Evolutionary conservation across 2,888 invertebrate genomes (phyloP).

Genomic region (Argynnis bischoffii): DNA sequence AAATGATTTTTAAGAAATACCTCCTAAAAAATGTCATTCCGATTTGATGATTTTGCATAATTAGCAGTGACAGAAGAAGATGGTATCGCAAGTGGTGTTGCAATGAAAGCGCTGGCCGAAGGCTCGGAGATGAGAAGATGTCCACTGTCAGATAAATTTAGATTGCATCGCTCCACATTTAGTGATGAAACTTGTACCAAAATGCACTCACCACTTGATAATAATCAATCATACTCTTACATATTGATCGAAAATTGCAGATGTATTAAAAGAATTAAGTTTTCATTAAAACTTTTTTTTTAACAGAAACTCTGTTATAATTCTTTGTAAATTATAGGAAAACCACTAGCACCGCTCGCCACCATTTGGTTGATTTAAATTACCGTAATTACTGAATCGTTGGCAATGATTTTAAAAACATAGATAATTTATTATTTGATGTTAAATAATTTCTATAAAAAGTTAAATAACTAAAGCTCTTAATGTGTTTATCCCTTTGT

Average conservation of each 20-base stretch:
- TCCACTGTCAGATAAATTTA: conserved; percentile 10
- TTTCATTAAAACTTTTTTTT: neutral
- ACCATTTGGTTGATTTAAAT: no score
- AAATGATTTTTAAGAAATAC: neutral
- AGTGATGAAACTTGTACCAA: conserved; percentile 2
- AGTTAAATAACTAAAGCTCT: no score
- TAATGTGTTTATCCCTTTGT: neutral
- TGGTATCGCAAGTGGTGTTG: conserved; percentile 28
- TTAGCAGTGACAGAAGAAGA: conserved; percentile 24
- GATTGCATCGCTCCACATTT: conserved; percentile 7
- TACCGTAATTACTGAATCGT: no score
- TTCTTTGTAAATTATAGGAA: no score
- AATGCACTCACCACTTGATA: neutral
- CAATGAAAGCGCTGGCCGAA: conserved; percentile 35
- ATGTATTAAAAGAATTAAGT: neutral
- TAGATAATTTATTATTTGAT: no score
- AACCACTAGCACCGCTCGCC: no score
- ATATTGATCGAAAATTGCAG: neutral
- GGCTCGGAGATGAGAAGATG: conserved; percentile 17
- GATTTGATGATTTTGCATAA: conserved; percentile 18
- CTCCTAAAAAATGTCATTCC: neutral
- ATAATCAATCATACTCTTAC: neutral
- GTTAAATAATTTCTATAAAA: no score
- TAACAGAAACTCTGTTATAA: no score
- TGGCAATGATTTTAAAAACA: no score